Percentiles rank a stretch among this genome's conserved stretches.
Conservation (phyloP, 2,888 invertebrate species). For the Nasonia oneida region DNA sequence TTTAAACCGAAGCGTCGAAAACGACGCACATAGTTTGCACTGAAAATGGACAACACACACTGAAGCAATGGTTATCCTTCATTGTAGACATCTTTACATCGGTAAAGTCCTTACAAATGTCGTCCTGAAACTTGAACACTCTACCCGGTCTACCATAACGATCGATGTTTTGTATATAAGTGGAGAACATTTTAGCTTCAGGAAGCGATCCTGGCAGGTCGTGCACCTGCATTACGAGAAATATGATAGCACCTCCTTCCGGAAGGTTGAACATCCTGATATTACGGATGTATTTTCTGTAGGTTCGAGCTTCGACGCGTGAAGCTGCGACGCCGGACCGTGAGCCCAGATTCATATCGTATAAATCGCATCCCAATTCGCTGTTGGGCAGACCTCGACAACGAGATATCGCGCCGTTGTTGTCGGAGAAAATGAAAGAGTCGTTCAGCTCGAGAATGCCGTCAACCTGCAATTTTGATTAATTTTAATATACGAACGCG, state of each 20-base stretch:
- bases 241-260: not conserved
- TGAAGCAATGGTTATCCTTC: conserved; percentile 14
- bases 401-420: not conserved
- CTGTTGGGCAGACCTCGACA: conserved; percentile 1
- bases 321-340: not conserved
- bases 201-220: not conserved
- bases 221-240: conserved; percentile 22
- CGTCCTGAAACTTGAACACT: conserved; percentile 19
- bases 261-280: conserved; percentile 30
- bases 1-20: not conserved
- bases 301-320: not conserved
- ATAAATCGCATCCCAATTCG: conserved; percentile 2
- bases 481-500: too few species aligned
- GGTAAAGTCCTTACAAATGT: conserved; percentile 38
- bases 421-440: conserved; percentile 19
- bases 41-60: not conserved
- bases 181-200: not conserved
- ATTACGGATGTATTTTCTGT: not conserved
- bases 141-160: not conserved
- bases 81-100: not conserved
- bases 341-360: not conserved
- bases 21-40: conserved; percentile 39
- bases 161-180: conserved; percentile 32
- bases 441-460: not conserved
- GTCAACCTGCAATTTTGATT: not conserved